Conservation (phyloP, 2,888 invertebrate genomes). For the Apotomis turbidana region DNA sequence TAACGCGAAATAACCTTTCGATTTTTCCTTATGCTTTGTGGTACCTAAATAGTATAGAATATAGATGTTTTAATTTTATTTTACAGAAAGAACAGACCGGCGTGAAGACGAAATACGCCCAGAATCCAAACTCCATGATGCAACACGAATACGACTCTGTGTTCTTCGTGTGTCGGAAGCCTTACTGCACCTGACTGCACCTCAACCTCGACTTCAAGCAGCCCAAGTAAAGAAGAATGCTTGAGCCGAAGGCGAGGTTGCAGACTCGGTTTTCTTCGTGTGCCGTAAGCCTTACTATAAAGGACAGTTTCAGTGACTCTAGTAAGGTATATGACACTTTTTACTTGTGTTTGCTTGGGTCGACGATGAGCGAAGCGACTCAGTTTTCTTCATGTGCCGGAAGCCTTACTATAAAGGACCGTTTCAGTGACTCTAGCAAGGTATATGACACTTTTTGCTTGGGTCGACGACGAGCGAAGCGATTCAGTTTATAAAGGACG, state of each 20-base stretch:
- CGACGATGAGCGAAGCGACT: constrained; percentile 73
- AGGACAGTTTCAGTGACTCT: too few species aligned
- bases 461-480: constrained; percentile 13
- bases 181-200: constrained; percentile 58
- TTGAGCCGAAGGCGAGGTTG: too few species aligned
- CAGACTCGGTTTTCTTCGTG: constrained; percentile 94
- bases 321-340: too few species aligned
- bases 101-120: constrained; percentile 94
- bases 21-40: neutral
- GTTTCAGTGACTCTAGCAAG: too few species aligned
- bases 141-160: constrained; percentile 96
- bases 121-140: constrained; percentile 96
- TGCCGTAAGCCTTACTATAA: constrained; percentile 88
- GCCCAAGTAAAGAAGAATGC: too few species aligned
- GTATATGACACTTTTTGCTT: too few species aligned
- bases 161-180: constrained; percentile 95
- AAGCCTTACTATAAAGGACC: constrained; percentile 82
- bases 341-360: too few species aligned
- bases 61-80: constrained; percentile 17
- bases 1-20: too few species aligned
- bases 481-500: constrained; percentile 87
- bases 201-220: too few species aligned
- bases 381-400: constrained; percentile 95
- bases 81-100: constrained; percentile 89
- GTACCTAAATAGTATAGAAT: neutral